Percentiles rank a stretch among this genome's conserved stretches.
phyloP scores from a whole-genome alignment of 2,888 invertebrate species.

The Petrolisthes manimaculis region DNA sequence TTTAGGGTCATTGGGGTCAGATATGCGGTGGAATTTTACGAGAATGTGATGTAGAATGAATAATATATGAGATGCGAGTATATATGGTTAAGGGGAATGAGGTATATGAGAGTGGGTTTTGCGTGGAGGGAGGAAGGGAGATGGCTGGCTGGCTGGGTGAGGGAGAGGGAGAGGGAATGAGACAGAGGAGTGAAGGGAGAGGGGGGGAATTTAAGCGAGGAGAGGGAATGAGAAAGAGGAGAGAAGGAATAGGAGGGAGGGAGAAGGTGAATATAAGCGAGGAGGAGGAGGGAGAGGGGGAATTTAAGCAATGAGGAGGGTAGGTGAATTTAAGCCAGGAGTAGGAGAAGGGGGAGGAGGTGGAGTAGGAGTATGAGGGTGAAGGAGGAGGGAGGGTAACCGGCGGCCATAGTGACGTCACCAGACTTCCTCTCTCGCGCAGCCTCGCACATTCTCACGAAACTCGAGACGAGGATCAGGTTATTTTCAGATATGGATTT shows the following conservation, averaged over 20 bases:
- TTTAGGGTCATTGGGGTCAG: not conserved
- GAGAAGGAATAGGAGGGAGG: not conserved
- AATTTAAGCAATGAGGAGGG: not conserved
- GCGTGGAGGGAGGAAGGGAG: not conserved
- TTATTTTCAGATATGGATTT: constrained; percentile 66
- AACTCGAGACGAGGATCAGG: constrained; percentile 56
- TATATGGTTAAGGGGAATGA: not conserved
- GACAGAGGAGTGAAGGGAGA: too few relatives aligned
- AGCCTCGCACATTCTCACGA: constrained; percentile 58
- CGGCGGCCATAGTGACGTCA: constrained; percentile 61
- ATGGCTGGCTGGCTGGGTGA: too few relatives aligned
- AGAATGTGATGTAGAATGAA: not conserved
- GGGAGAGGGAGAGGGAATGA: too few relatives aligned
- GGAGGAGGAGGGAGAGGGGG: not conserved
- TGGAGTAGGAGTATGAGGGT: not conserved
- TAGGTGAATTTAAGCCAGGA: not conserved
- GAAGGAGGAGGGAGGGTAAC: not conserved
- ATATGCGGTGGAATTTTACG: not conserved
- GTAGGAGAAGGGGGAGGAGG: not conserved
- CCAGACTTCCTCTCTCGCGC: constrained; percentile 59
- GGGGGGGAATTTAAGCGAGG: too few relatives aligned
- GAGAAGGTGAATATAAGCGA: not conserved
- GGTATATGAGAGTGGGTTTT: not conserved
- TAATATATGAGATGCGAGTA: not conserved
- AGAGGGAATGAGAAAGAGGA: too few relatives aligned